Base-by-base conservation (phyloP, 2,113 vertebrate species). In the Eubucco bourcierii region DNA sequence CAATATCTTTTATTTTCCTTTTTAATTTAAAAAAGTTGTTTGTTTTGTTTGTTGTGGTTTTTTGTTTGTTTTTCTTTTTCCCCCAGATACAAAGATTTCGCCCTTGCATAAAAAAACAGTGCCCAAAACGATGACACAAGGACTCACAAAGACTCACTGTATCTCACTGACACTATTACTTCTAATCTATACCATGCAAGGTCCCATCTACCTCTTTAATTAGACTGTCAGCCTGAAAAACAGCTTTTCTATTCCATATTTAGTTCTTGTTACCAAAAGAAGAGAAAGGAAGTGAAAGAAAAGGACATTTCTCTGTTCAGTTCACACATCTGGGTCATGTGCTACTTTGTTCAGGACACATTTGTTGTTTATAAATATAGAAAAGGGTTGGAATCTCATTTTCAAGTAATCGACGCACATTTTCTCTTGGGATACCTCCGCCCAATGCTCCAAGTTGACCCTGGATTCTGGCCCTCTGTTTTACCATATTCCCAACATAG, bases 81-180 rank as follows among this genome's bases (percentile, higher is more conserved):
- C 98, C 98, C 97, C 97, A 98, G 97, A 98, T 98, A 97, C 98
- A 98, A 98, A 97, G 97, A 97, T 97, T 97, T 98, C 96, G 98
- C 98, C 98, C 98, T 98, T 98, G 98, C 98, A 98, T 98, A 97
- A 98, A 98, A 98, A 98, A 98, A 98, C 98, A 98, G 98, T 98
- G 98, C 98, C 98, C 97, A 96, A 95, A 97, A 99, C 98, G 98
- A 97, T 98, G 98, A 98, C 98, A 98, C 98, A 98, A 97, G 98
- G 98, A 98, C 98, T 98, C 98, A 98, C 98, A 97, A 98, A 98
- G 98, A 98, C 98, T 98, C 98, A 98, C 98, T 97, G 98, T 98
- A 99, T 98, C 98, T 98, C 98, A 99, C 98, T 98, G 97, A 99
- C 98, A 98, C 98, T 98, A 98, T 85, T 98, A 97, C 95, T 95